Evolutionary conservation across 2,797 vertebrate species (phyloP), one percentile per base, ranked within the genome.

Genomic region (Smutsia temminckii): DNA sequence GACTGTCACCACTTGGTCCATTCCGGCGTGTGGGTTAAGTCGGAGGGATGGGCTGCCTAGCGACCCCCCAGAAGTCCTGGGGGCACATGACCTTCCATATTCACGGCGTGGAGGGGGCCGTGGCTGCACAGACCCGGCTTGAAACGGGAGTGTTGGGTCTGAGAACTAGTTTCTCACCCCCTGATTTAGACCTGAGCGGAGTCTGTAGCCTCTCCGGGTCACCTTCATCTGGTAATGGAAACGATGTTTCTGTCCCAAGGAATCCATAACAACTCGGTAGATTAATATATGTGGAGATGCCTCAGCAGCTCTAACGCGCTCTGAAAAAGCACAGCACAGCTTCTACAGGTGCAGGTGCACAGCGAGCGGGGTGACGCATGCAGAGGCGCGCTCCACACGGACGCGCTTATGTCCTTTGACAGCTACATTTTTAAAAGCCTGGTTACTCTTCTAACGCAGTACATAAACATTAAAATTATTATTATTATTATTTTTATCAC

Each of bases 401-500:
- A 29, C 11, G 21, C 37, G 27, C 46, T 46, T 51, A 80, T 40
- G 25, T 32, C 34, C 14, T 59, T 85, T 75, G 40, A 27, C 46
- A 81, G 32, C 8, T 75, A 21, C 34, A 53, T 51, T 34, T 40
- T 63, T 21, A 63, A 78, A 61, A 18, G 16, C 20, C 59, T 46
- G 13, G 14, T 53, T 91, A 63, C 55, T 75, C 20, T 85, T 85
- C 86, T 71, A 80, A 21, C 83, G n/a, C 27, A 69, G 29, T n/a
- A 40, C 34, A 20, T 40, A 59, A 83, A 85, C 11, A 32, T 32
- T 53, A 18, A 27, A 61, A 37, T 11, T 11, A 78, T 49, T 0
- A 53, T 11, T 37, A 53, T 8, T 53, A 80, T 84, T 64, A n/a
- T 37, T 88, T 85, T 2, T 75, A 64, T 85, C n/a, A 74, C 7